Evolutionary conservation across 1,140 invertebrate species (phyloP).

Genomic region (Antheraea pernyi): DNA sequence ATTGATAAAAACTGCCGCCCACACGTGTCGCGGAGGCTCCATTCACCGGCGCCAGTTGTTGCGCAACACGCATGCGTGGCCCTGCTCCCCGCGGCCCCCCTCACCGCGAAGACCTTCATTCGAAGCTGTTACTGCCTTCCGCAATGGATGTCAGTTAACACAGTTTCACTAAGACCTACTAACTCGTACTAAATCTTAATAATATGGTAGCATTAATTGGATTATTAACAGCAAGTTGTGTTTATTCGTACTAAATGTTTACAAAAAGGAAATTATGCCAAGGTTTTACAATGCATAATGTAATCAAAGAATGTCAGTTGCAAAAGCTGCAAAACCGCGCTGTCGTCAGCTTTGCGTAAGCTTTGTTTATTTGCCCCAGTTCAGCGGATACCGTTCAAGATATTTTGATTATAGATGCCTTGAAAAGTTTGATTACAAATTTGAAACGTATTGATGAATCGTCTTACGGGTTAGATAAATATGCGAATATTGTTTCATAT

Average conservation of each 20-base stretch:
- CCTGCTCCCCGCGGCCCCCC: slow-evolving; percentile 25
- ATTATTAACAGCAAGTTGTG: neutral
- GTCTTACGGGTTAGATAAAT: neutral
- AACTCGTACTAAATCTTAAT: slow-evolving; percentile 4
- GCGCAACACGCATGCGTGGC: slow-evolving; percentile 59
- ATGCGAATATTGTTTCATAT: too few species aligned
- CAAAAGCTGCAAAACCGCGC: neutral
- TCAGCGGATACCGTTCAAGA: neutral
- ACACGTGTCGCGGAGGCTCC: slow-evolving; percentile 53
- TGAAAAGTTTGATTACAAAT: neutral
- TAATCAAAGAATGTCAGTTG: slow-evolving; percentile 3
- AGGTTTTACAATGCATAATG: neutral
- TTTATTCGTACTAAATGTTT: neutral
- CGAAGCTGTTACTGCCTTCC: slow-evolving; percentile 45
- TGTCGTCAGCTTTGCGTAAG: neutral
- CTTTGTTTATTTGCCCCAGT: slow-evolving; percentile 1
- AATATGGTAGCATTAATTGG: neutral
- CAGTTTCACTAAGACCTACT: slow-evolving; percentile 26
- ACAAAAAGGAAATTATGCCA: slow-evolving; percentile 1
- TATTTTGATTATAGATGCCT: neutral
- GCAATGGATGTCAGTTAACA: slow-evolving; percentile 39
- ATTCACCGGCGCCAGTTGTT: slow-evolving; percentile 71
- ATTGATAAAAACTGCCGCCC: slow-evolving; percentile 75
- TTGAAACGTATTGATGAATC: neutral
- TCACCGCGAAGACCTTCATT: slow-evolving; percentile 48